Base-by-base conservation (phyloP, 2,113 vertebrate genomes). In the Apistogramma diplotaenia region DNA sequence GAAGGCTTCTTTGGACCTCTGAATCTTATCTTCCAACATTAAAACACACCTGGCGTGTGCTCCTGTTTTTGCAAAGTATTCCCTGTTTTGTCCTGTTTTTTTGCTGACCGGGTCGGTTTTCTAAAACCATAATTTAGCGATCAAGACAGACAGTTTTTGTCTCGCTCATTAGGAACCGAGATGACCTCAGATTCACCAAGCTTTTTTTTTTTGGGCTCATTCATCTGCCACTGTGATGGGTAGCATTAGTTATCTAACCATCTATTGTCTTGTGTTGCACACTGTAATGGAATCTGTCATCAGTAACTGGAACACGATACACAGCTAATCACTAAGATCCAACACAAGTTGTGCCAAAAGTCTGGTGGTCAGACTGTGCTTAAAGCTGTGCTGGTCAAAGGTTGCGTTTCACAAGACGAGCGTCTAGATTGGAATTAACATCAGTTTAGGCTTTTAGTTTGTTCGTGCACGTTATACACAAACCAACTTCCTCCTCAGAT, bases 401-500 rank as follows among this genome's bases (percentile, higher is more conserved):
- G 25, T 27, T n/a, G 43, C 43, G 5, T 60, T 74, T 75, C 78
- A 53, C 16, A 65, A n/a, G 6, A 13, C n/a, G 59, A 21, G 12
- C 2, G 40, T n/a, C 40, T 49, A 27, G 15, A 2, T 29, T 54
- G 4, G 23, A 35, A 49, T 54, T 51, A 56, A 62, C 25, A 1
- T 21, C 9, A 7, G 18, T 53, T 43, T 12, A 13, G 71, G 49
- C 79, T 46, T 81, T 62, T 40, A 29, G 67, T 54, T 73, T 72
- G 71, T 72, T 31, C 55, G 75, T 23, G 78, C 79, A 23, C 23
- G 33, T 65, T 58, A 59, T 72, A 67, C 79, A 46, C 79, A 46
- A 54, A 85, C 65, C 49, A 43, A 83, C 86, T 92, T 89, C 78
- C 90, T 83, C 58, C 74, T 61, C 55, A 60, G 46, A 49, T 27